A percentile compares a stretch with the other conserved stretches of the same genome.
Conservation (phyloP, 2,113 vertebrate genomes). For the Lanius ludovicianus region DNA sequence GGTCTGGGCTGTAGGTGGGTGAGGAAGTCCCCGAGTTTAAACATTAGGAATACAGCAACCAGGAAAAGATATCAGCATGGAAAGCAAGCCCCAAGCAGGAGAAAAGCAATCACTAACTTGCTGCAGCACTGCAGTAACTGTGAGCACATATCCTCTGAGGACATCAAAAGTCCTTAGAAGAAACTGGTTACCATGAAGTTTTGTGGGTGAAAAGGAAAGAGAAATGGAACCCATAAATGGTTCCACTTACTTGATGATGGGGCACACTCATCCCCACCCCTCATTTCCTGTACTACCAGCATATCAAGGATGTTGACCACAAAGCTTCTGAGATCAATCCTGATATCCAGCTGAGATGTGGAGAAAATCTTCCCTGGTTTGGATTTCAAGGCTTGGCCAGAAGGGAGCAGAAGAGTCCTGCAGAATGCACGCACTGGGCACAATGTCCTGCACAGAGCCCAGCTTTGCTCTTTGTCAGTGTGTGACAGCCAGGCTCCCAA, state of each 20-base stretch:
- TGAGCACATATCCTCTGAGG: not conserved
- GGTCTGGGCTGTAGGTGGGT: not conserved
- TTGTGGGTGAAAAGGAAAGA: not conserved
- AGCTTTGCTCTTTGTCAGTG: not conserved
- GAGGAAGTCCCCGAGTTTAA: not conserved
- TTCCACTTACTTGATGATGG: not conserved
- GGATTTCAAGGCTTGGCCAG: slow-evolving; percentile 35
- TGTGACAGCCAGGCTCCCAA: not conserved
- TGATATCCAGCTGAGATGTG: not conserved
- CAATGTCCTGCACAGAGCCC: not conserved
- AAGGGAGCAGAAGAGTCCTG: slow-evolving; percentile 56
- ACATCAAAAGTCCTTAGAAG: not conserved
- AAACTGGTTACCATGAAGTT: not conserved
- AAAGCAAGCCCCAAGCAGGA: not conserved
- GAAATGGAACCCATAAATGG: not conserved
- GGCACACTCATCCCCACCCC: not conserved
- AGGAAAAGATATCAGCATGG: not conserved
- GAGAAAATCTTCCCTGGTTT: not conserved
- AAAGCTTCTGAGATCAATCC: not conserved
- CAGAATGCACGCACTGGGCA: not conserved
- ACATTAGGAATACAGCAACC: not conserved
- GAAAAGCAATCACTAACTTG: not conserved
- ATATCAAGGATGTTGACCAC: not conserved
- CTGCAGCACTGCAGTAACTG: not conserved
- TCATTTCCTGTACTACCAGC: not conserved